These are phyloP conservation scores for Phyllotreta cruciferae DNA, from an alignment of 2,888 invertebrate species.

Conservation along the genomic window DNA sequence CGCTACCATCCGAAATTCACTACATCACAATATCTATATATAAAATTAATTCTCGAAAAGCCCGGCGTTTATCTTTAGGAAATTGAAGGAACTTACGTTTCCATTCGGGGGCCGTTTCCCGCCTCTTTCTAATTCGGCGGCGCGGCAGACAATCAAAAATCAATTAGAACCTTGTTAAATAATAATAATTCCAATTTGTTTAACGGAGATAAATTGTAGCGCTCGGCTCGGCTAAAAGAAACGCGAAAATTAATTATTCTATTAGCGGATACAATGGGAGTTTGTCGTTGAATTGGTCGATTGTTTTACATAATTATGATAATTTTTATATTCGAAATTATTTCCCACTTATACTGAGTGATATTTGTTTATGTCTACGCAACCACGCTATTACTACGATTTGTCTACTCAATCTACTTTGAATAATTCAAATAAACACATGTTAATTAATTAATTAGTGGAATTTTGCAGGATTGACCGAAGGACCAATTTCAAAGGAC, in stretches of 20 bases:
- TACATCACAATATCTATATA: constrained; percentile 22
- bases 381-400: too few relatives aligned
- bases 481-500: too few relatives aligned
- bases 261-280: constrained; percentile 35
- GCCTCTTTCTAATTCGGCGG: constrained; percentile 13
- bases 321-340: too few relatives aligned
- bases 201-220: constrained; percentile 33
- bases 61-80: constrained; percentile 19
- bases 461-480: too few relatives aligned
- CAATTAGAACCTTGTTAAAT: constrained; percentile 36
- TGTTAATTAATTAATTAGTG: too few relatives aligned
- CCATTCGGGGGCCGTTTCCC: background rate
- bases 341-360: too few relatives aligned
- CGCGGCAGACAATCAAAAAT: constrained; percentile 29
- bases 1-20: constrained; percentile 9
- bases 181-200: constrained; percentile 37
- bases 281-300: background rate
- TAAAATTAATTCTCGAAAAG: constrained; percentile 23
- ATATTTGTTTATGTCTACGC: too few relatives aligned
- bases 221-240: constrained; percentile 32
- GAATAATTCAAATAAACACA: too few relatives aligned
- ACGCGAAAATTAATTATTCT: constrained; percentile 38
- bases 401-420: too few relatives aligned
- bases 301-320: too few relatives aligned
- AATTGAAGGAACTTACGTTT: constrained; percentile 20